Evolutionary conservation across 1,140 invertebrate genomes (phyloP).

Genomic region (Schlechtendalia chinensis): DNA sequence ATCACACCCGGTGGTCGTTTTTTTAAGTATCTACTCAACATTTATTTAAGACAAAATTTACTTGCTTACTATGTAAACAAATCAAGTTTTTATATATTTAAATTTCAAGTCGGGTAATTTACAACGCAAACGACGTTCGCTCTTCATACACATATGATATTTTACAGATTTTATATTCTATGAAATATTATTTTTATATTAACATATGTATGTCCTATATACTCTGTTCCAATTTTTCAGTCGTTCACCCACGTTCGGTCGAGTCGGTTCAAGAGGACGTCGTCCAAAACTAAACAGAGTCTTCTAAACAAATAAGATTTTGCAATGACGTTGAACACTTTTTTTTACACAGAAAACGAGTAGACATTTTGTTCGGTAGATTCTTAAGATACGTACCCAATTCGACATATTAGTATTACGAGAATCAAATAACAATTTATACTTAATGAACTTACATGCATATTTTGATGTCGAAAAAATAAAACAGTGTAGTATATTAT

Average conservation of each 20-base stretch:
- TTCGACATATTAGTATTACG: constrained; percentile 23
- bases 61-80: no score
- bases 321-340: not conserved
- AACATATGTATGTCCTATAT: no score
- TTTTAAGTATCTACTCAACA: no score
- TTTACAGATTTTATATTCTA: no score
- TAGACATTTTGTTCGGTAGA: not conserved
- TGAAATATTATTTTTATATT: no score
- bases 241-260: constrained; percentile 40
- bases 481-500: not conserved
- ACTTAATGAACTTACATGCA: constrained; percentile 15
- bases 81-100: no score
- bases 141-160: no score
- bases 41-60: no score
- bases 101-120: no score
- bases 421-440: constrained; percentile 46
- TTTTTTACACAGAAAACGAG: constrained; percentile 19
- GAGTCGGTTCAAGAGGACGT: constrained; percentile 1
- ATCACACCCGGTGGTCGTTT: no score
- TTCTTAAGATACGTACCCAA: constrained; percentile 17
- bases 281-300: constrained; percentile 11
- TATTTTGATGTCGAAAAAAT: constrained; percentile 9
- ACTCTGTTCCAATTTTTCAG: not conserved
- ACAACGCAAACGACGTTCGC: no score
- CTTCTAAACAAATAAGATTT: constrained; percentile 6